Evolutionary conservation across 2,888 invertebrate species (phyloP), one percentile per base, ranked within the genome.

Genomic region (Nasonovia ribisnigri): DNA sequence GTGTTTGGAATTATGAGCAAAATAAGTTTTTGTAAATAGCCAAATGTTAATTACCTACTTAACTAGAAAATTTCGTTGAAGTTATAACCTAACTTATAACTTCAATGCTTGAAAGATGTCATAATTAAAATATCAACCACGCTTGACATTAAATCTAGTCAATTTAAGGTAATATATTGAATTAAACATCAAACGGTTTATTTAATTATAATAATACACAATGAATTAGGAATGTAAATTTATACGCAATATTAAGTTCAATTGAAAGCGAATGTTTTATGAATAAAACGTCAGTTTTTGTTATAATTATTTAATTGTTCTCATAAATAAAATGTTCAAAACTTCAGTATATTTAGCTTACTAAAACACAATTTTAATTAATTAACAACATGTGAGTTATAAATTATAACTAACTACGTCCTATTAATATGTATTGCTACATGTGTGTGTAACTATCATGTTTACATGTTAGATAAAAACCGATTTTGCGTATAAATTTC

Each of bases 141-240:
- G 77, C 77, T 77, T 20, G 16, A 46, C 48, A 67, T 90, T 46
- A 91, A 91, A 84, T 57, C 84, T n/a, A 46, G 84, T 46, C 20
- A 36, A 57, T 86, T 86, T 57, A n/a, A 54, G 43, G 77, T 86
- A 84, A 91, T 57, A 57, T 84, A 57, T 84, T 43, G 11, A 20
- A 67, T 90, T 84, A 91, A 91, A 86, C 91, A 91, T 91, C 57
- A 91, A 86, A 91, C 57, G 46, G 54, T 86, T 90, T 91, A 91
- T 86, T 91, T 84, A 57, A 86, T 89, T 43, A 89, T 88, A 57
- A 57, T 46, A 89, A 43, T 43, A 46, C n/a, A 57, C 57, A 91
- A 91, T 77, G 20, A 77, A 77, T 91, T 91, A 86, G 16, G 24
- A 91, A 91, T 86, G n/a, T n/a, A 86, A 86, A 91, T 91, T 29